A percentile compares a stretch with the other conserved stretches of the same genome.
phyloP scores from a whole-genome alignment of 2,888 invertebrate species.

The Catocala fraxini region DNA sequence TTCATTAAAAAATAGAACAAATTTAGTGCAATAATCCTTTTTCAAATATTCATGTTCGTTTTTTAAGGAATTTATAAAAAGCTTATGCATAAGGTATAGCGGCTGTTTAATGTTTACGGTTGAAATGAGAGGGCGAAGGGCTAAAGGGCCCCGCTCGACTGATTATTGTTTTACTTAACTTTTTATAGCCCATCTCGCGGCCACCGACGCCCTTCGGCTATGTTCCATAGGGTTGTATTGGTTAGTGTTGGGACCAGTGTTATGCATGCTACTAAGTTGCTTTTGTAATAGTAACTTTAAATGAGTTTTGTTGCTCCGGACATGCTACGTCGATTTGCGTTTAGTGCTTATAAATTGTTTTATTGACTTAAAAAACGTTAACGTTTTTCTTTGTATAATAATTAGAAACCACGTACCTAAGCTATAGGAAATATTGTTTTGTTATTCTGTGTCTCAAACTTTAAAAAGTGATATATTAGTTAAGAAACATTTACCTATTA shows the following conservation, averaged over 20 bases:
- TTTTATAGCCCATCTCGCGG: slow-evolving; percentile 69
- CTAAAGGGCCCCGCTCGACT: slow-evolving; percentile 61
- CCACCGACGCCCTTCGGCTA: slow-evolving; percentile 49
- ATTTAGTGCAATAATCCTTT: slow-evolving; percentile 14
- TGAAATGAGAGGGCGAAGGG: slow-evolving; percentile 52
- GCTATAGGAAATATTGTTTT: not conserved
- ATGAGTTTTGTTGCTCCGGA: slow-evolving; percentile 25
- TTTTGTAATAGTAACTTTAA: slow-evolving; percentile 22
- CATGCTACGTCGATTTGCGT: slow-evolving; percentile 22
- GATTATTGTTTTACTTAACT: slow-evolving; percentile 81
- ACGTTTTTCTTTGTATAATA: not conserved
- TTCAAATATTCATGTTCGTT: slow-evolving; percentile 31
- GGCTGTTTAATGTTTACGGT: slow-evolving; percentile 60
- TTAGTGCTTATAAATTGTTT: slow-evolving; percentile 20
- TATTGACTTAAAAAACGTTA: slow-evolving; percentile 5
- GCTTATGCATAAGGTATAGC: slow-evolving; percentile 51
- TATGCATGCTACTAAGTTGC: slow-evolving; percentile 26
- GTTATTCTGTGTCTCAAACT: too few species aligned
- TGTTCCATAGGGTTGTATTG: slow-evolving; percentile 45
- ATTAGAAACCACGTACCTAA: not conserved
- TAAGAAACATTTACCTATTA: too few species aligned
- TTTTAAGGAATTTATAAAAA: slow-evolving; percentile 46
- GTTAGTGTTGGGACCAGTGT: slow-evolving; percentile 29
- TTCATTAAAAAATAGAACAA: slow-evolving; percentile 8
- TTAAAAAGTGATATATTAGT: too few species aligned